Percentiles rank a stretch among this genome's conserved stretches.
These are phyloP conservation scores for Philaenus spumarius DNA, from an alignment of 1,140 invertebrate species.

Conservation along the genomic window DNA sequence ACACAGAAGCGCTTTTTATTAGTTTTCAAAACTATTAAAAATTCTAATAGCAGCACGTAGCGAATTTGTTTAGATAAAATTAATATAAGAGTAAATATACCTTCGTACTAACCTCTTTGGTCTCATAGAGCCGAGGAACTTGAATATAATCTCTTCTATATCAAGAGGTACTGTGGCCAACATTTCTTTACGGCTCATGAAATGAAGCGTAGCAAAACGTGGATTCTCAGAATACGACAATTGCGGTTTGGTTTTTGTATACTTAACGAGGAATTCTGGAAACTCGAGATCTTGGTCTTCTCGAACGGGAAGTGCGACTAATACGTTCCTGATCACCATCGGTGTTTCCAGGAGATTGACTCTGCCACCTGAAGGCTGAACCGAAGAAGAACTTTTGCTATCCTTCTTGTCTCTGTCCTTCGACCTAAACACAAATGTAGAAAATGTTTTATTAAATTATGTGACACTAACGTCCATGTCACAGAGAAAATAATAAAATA, in stretches of 20 bases:
- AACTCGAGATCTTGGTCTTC: slow-evolving; percentile 17
- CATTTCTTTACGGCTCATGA: slow-evolving; percentile 19
- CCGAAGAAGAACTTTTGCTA: not conserved
- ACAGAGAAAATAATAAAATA: no score
- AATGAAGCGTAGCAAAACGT: slow-evolving; percentile 14
- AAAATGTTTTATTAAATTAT: no score
- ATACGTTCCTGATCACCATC: slow-evolving; percentile 17
- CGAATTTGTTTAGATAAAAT: no score
- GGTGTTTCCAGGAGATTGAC: slow-evolving; percentile 22
- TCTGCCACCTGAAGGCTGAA: not conserved
- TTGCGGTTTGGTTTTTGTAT: slow-evolving; percentile 20
- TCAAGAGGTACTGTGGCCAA: slow-evolving; percentile 23
- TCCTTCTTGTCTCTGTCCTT: slow-evolving; percentile 6
- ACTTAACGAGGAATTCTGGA: slow-evolving; percentile 18
- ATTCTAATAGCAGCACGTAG: no score
- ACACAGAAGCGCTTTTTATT: no score
- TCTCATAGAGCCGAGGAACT: slow-evolving; percentile 19
- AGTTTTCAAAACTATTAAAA: no score
- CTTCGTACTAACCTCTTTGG: slow-evolving; percentile 27
- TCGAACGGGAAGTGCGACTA: not conserved
- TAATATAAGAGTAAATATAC: no score
- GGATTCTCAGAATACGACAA: slow-evolving; percentile 24
- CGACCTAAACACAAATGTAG: not conserved
- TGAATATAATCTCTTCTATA: slow-evolving; percentile 20
- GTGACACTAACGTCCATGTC: no score